Conservation (phyloP, 2,113 vertebrate genomes). For the Acrocephalus arundinaceus region DNA sequence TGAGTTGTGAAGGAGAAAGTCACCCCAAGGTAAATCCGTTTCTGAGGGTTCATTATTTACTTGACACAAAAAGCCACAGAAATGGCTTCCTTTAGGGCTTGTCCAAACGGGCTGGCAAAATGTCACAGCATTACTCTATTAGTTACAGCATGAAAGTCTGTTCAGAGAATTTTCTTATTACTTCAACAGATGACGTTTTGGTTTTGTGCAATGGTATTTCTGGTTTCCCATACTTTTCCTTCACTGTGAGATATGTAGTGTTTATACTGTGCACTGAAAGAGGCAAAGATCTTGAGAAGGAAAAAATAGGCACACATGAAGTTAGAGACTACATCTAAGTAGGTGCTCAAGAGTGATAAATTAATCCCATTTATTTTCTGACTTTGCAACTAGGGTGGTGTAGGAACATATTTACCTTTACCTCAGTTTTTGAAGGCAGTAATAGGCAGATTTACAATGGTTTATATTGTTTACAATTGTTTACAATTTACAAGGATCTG, state of each 20-base stretch:
- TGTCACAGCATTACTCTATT: background rate
- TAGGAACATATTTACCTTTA: background rate
- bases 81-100: background rate
- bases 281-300: background rate
- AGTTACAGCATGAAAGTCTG: background rate
- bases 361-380: background rate
- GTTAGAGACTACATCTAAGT: background rate
- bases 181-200: background rate
- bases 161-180: background rate
- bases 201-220: background rate
- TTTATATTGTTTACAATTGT: background rate
- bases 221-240: background rate
- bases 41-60: background rate
- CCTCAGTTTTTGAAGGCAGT: background rate
- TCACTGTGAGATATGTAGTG: background rate
- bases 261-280: background rate
- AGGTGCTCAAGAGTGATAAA: fast-evolving
- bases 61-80: background rate
- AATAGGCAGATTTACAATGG: background rate
- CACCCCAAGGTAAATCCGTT: fast-evolving
- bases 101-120: background rate
- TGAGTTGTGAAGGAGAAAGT: background rate
- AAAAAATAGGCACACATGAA: background rate
- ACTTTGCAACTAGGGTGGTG: background rate
- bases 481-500: background rate